Base-by-base conservation (phyloP, 2,888 invertebrate species). In the Thymelicus lineola region DNA sequence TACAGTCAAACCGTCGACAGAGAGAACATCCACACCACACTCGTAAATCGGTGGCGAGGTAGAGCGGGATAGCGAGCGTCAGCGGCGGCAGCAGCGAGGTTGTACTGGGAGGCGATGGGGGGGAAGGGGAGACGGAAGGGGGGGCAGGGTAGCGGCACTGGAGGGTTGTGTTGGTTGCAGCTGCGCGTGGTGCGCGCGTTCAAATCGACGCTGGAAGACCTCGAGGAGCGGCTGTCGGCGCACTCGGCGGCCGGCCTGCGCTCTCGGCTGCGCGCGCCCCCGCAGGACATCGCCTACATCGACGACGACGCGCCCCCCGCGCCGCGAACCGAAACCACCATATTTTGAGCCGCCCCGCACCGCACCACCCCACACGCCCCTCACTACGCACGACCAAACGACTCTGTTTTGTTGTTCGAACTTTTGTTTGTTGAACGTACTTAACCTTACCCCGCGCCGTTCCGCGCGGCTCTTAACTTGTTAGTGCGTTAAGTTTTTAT, bases 101-200 rank as follows among this genome's bases (percentile, higher is more conserved):
- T 58, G 65, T 64, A 46, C 48, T 70, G 75, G 72, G 71, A 74
- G 71, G 66, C 76, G 75, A 77, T 81, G 84, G 85, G 84, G 85
- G 85, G 82, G 80, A 80, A 78, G 86, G 87, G 88, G 74, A 3
- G 3, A 20, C 84, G 85, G 20, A 3, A 84, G 82, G 80, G 80
- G 79, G 86, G 87, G 88, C 74, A 73, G 72, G 87, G 89, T 76
- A 17, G 73, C 71, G 74, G 71, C 71, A 72, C 74, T 94, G 95
- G 94, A 95, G 92, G 95, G 75, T 75, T 76, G 76, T 81, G 80
- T 81, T 85, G 95, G 96, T 98, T 97, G 96, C 98, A 99, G 99
- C 97, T 99, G 95, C 98, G 99, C 95, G 99, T 99, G 95, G 99
- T 99, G 95, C 98, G 99, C 95, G 99, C 99, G 93, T 99, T 99